Conservation (phyloP, 2,113 vertebrate genomes). For the Chionodraco myersi region DNA sequence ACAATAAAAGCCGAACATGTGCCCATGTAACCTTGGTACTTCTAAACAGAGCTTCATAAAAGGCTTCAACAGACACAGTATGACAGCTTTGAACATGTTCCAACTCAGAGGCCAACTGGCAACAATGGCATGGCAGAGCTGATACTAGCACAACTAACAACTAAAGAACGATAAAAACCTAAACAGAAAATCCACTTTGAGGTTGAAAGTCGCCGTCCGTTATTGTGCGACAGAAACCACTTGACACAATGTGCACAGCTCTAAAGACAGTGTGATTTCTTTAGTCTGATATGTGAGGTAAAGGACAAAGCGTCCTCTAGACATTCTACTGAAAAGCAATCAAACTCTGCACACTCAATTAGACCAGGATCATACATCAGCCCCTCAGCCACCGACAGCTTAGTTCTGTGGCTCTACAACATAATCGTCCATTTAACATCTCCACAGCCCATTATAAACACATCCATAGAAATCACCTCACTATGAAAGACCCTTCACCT, state of each 20-base stretch:
- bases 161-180: conserved; percentile 13
- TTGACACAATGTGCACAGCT: background rate
- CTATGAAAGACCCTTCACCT: background rate
- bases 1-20: conserved; percentile 21
- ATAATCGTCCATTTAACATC: conserved; percentile 49
- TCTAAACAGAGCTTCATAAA: background rate
- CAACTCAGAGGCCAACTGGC: conserved; percentile 2
- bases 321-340: conserved; percentile 65
- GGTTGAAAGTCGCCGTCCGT: background rate
- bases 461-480: conserved; percentile 28
- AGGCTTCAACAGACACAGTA: conserved; percentile 30
- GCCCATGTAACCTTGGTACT: conserved; percentile 9
- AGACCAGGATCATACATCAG: conserved; percentile 71
- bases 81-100: conserved; percentile 3
- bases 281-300: conserved; percentile 9
- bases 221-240: background rate
- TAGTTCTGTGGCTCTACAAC: conserved; percentile 22
- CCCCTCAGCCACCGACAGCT: conserved; percentile 33
- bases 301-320: conserved; percentile 67
- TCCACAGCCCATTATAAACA: conserved; percentile 49
- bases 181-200: background rate
- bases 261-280: background rate
- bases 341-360: conserved; percentile 74
- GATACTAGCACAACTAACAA: background rate
- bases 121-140: background rate